A percentile compares a stretch with the other conserved stretches of the same genome.
These are phyloP conservation scores for Sinodicranocentrus sp. DNA, from an alignment of 2,888 invertebrate species.

Conservation along the genomic window DNA sequence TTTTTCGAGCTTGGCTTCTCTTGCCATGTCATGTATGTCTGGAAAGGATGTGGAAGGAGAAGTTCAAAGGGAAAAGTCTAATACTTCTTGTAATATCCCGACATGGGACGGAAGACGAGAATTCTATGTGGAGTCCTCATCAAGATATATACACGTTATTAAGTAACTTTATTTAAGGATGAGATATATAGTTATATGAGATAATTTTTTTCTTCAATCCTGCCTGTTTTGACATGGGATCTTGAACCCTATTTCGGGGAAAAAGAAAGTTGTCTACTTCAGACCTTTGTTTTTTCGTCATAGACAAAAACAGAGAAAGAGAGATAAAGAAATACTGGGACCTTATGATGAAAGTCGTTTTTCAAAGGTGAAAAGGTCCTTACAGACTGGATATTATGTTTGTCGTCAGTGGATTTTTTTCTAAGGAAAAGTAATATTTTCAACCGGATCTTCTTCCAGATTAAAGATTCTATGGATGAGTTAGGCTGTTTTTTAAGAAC, in stretches of 20 bases:
- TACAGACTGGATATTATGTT: too few relatives aligned
- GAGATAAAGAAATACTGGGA: background rate
- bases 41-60: background rate
- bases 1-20: too few relatives aligned
- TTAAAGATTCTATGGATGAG: too few relatives aligned
- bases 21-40: too few relatives aligned
- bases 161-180: background rate
- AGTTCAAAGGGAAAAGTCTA: conserved; percentile 2
- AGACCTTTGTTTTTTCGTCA: background rate
- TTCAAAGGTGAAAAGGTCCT: conserved; percentile 11
- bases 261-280: conserved; percentile 1
- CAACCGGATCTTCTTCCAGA: too few relatives aligned
- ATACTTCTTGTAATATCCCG: conserved; percentile 8
- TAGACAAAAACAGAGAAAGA: background rate
- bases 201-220: background rate
- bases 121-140: too few relatives aligned
- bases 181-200: background rate
- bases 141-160: background rate
- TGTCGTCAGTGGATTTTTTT: too few relatives aligned
- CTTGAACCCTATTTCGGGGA: background rate
- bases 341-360: too few relatives aligned
- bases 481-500: too few relatives aligned
- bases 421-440: too few relatives aligned
- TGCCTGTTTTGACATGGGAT: conserved; percentile 11
- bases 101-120: background rate